These are phyloP conservation scores for Plebejus argus DNA, from an alignment of 2,888 invertebrate species.

Conservation along the genomic window DNA sequence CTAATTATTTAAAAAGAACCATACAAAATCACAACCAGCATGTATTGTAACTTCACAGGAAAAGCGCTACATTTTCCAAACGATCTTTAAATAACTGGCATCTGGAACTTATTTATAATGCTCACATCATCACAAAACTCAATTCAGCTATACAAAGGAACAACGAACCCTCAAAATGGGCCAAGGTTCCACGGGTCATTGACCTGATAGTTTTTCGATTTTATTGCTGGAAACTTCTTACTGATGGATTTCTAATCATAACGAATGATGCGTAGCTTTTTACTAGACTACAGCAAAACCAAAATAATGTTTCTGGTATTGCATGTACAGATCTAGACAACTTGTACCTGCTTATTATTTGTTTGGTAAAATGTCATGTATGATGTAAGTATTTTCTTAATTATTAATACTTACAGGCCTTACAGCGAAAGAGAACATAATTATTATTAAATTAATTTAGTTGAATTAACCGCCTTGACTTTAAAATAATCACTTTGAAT, in stretches of 20 bases:
- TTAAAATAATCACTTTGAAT: too few species aligned
- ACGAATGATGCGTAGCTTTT: background rate
- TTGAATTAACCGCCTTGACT: too few species aligned
- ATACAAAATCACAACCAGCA: background rate
- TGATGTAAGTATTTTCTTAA: too few species aligned
- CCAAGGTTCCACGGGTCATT: constrained; percentile 72
- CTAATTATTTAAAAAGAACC: too few species aligned
- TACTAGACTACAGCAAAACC: background rate
- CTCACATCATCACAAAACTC: constrained; percentile 65
- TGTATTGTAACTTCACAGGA: background rate
- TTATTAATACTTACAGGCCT: too few species aligned
- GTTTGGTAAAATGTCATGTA: too few species aligned
- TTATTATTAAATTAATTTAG: too few species aligned
- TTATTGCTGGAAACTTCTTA: constrained; percentile 3
- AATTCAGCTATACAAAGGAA: constrained; percentile 57
- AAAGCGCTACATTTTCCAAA: constrained; percentile 31
- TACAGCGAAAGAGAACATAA: too few species aligned
- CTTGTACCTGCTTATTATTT: too few species aligned
- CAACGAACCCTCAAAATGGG: constrained; percentile 77
- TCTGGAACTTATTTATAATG: constrained; percentile 67
- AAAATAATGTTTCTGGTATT: background rate
- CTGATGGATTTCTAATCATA: background rate
- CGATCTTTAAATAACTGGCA: constrained; percentile 48
- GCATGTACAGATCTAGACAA: too few species aligned
- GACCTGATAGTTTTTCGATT: constrained; percentile 49